phyloP scores from a whole-genome alignment of 2,888 invertebrate genomes.

The Rutpela maculata region DNA sequence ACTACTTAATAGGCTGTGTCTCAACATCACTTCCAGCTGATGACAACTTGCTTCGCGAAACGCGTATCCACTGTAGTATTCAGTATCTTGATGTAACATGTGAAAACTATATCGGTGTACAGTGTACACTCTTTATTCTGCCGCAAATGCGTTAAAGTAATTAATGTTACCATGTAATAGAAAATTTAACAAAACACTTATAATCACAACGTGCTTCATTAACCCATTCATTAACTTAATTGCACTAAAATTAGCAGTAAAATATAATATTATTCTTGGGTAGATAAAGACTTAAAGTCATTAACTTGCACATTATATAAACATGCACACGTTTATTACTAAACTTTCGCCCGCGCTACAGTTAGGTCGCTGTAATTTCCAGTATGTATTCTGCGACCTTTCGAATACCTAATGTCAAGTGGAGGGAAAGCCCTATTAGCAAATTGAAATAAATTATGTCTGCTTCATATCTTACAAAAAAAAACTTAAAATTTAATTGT shows the following conservation, averaged over 20 bases:
- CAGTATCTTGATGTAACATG: no score
- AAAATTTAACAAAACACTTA: no score
- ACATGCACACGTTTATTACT: neutral
- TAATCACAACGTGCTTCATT: neutral
- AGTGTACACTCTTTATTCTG: no score
- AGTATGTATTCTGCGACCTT: neutral
- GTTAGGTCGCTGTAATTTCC: neutral
- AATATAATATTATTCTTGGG: neutral
- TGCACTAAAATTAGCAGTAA: neutral
- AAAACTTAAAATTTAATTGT: no score
- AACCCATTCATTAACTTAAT: neutral
- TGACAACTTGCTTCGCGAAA: no score
- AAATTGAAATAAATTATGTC: neutral
- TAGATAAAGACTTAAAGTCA: neutral
- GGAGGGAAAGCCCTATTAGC: neutral
- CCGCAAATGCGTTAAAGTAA: no score
- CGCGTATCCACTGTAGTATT: no score
- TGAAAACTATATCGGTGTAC: no score
- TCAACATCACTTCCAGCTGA: no score
- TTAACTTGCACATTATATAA: neutral
- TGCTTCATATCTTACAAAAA: no score
- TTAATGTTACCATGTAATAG: no score
- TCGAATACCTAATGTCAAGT: neutral
- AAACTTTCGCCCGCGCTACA: neutral
- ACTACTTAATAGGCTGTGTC: no score